Percentiles rank a stretch among this genome's conserved stretches.
Evolutionary conservation across 2,113 vertebrate species (phyloP).

Genomic region (Smithornis capensis): DNA sequence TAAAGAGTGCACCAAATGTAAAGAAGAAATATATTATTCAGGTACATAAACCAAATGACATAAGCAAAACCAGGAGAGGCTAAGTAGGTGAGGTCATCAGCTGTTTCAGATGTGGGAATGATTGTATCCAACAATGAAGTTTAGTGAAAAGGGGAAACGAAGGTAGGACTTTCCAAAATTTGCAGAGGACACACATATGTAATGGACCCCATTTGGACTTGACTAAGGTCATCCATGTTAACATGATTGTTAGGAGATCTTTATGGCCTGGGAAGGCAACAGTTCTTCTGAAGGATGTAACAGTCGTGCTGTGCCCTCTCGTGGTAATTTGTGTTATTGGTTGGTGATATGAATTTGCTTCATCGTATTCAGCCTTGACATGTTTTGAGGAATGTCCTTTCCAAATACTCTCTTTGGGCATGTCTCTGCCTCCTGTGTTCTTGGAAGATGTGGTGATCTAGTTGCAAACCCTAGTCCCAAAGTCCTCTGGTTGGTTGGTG

Average conservation of each 20-base stretch:
- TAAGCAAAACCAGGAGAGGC: neutral
- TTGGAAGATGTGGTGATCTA: neutral
- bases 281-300: neutral
- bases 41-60: slow-evolving; percentile 62
- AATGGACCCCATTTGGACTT: neutral
- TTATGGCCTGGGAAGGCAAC: neutral
- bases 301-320: neutral
- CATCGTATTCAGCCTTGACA: neutral
- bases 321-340: neutral
- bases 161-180: neutral
- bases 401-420: neutral
- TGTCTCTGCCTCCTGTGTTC: neutral
- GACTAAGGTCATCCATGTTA: neutral
- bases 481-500: neutral
- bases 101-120: neutral
- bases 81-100: rapidly evolving
- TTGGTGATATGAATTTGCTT: rapidly evolving
- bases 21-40: slow-evolving; percentile 83
- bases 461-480: neutral
- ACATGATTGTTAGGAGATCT: neutral
- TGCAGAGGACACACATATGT: neutral
- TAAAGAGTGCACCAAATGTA: slow-evolving; percentile 86
- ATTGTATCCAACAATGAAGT: neutral
- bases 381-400: neutral
- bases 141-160: neutral